phyloP scores from a whole-genome alignment of 2,888 invertebrate genomes.

The Hirtodrosophila trivittata region DNA sequence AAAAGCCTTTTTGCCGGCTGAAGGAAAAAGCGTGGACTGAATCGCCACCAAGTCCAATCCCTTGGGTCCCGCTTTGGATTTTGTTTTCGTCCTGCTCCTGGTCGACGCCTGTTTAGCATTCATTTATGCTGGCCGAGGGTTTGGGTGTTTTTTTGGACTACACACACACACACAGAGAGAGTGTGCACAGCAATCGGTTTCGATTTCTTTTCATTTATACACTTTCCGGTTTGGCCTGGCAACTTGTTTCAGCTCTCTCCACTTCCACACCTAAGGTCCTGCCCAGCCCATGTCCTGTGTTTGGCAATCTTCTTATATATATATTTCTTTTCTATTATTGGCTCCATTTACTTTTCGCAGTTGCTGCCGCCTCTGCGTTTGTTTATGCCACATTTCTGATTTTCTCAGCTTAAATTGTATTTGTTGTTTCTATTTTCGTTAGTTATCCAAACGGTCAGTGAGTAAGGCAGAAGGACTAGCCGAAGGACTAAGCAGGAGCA shows the following conservation, averaged over 20 bases:
- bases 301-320: constrained; percentile 39
- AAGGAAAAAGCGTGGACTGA: too few relatives aligned
- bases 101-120: constrained; percentile 70
- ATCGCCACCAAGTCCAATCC: constrained; percentile 27
- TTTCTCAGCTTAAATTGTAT: constrained; percentile 76
- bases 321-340: constrained; percentile 69
- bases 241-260: constrained; percentile 28
- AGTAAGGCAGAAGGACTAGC: constrained; percentile 1
- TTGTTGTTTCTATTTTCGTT: constrained; percentile 79
- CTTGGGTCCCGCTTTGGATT: constrained; percentile 30
- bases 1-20: constrained; percentile 78
- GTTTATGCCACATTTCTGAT: constrained; percentile 78
- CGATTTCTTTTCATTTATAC: constrained; percentile 80
- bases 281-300: background rate
- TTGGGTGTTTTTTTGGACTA: constrained; percentile 25
- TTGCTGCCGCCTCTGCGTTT: constrained; percentile 50
- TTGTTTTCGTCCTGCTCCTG: constrained; percentile 26
- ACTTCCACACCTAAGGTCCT: too few relatives aligned
- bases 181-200: constrained; percentile 62
- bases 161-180: background rate
- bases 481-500: constrained; percentile 9
- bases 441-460: constrained; percentile 54
- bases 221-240: constrained; percentile 62
- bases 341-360: constrained; percentile 72
- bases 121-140: constrained; percentile 67